Base-by-base conservation (phyloP, 2,113 vertebrate genomes). In the Corydoras maculifer region DNA sequence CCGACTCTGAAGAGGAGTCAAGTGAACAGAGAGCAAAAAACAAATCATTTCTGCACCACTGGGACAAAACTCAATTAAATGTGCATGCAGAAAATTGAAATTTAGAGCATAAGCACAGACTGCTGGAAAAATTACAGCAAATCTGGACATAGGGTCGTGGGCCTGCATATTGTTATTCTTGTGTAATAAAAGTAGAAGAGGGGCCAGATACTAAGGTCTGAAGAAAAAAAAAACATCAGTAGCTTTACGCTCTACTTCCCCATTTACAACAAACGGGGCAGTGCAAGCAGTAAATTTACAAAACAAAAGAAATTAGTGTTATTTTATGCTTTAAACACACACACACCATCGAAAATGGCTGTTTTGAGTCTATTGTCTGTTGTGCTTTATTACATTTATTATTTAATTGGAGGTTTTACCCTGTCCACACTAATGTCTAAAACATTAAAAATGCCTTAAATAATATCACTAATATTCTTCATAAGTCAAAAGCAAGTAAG, bases 21-120 rank as follows among this genome's bases (percentile, higher is more conserved):
- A 91, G 89, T 90, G 89, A 91, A 90, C 87, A 89, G 88, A 91
- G 90, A 91, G 88, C 90, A 90, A 90, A 90, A 90, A 90, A 90
- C 90, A 91, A 91, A 90, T 91, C 89, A 91, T 91, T 90, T 91
- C 88, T 89, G 87, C 90, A 90, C 90, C 89, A 89, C 86, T 91
- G 88, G 89, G 90, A 91, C 88, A 90, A 90, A 91, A 90, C 89
- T 87, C 89, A 90, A 91, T 91, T 91, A 90, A 90, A 91, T 90
- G 91, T 90, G 89, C 89, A 90, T 89, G 89, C 86, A 80, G 88
- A 91, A 90, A 90, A 91, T 89, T 88, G 89, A 91, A 91, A 91
- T 90, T 89, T 82, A 80, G 85, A 82, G 88, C 89, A 88, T 87
- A 84, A 80, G 86, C 88, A 84, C 85, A 78, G 86, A 88, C 84